phyloP scores from a whole-genome alignment of 2,113 vertebrate genomes.

The Elephantulus edwardii region DNA sequence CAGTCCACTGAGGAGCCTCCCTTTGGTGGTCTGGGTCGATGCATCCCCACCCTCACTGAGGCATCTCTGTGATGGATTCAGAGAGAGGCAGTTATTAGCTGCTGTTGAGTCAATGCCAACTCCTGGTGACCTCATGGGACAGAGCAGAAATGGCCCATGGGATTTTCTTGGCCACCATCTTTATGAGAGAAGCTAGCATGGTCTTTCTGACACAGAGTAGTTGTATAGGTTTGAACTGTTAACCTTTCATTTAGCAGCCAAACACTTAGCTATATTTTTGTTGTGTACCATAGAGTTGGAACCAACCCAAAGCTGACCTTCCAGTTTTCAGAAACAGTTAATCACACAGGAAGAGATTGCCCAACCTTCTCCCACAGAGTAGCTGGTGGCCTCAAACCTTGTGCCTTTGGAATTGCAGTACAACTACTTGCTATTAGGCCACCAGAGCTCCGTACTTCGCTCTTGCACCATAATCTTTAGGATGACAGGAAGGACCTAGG shows the following conservation, averaged over 20 bases:
- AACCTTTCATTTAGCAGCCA: not conserved
- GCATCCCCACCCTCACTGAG: no score
- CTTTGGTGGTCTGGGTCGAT: accelerated
- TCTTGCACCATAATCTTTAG: not conserved
- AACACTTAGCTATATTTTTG: no score
- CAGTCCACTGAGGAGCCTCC: accelerated
- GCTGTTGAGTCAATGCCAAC: not conserved
- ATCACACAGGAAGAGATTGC: no score
- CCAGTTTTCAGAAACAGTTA: no score
- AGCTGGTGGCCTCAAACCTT: no score
- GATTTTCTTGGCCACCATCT: not conserved
- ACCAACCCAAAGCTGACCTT: no score
- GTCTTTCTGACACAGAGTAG: not conserved
- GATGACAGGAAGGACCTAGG: not conserved
- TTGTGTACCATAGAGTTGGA: no score
- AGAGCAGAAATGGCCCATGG: not conserved
- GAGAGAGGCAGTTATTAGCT: not conserved
- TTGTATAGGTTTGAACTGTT: not conserved
- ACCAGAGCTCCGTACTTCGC: no score
- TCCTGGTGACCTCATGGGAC: not conserved
- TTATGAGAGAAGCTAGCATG: not conserved
- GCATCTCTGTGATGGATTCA: not conserved
- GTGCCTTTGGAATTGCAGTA: no score
- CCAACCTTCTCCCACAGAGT: no score
- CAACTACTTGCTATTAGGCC: no score